Percentiles rank a stretch among this genome's conserved stretches.
These are phyloP conservation scores for Esox lucius DNA, from an alignment of 2,797 vertebrate genomes.

Conservation along the genomic window DNA sequence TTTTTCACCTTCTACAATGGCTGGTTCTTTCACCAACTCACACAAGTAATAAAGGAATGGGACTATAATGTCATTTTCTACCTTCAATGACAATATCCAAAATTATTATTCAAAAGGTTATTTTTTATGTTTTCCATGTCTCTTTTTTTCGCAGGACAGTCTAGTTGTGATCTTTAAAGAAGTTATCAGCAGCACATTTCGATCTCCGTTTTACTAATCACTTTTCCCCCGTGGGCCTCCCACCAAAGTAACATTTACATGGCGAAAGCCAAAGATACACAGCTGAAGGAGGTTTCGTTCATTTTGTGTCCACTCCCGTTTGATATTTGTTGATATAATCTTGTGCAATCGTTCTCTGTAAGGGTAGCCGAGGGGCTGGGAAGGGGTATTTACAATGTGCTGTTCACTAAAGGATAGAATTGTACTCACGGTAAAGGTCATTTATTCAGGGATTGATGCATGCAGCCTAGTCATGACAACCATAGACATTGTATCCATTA, in stretches of 20 bases:
- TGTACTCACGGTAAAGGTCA: background rate
- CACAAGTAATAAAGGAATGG: background rate
- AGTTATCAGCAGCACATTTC: background rate
- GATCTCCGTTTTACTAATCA: background rate
- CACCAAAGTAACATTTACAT: background rate
- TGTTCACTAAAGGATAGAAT: background rate
- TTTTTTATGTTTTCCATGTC: background rate
- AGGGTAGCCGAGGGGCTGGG: conserved; percentile 1
- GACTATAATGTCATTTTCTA: background rate
- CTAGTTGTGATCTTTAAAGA: background rate
- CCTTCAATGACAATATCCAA: background rate
- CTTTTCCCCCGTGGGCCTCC: background rate
- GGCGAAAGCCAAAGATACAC: conserved; percentile 31
- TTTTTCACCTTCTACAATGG: background rate
- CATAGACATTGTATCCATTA: background rate
- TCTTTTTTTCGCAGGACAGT: background rate
- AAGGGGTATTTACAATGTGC: background rate
- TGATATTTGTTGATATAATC: conserved; percentile 29
- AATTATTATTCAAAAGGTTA: background rate
- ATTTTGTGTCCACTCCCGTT: conserved; percentile 32
- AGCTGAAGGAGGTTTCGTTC: conserved; percentile 35
- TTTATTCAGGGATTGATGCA: background rate
- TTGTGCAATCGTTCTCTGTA: conserved; percentile 17
- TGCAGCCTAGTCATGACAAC: background rate
- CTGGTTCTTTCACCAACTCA: background rate